Evolutionary conservation across 1,140 invertebrate species (phyloP).

Genomic region (Gryon sp.): DNA sequence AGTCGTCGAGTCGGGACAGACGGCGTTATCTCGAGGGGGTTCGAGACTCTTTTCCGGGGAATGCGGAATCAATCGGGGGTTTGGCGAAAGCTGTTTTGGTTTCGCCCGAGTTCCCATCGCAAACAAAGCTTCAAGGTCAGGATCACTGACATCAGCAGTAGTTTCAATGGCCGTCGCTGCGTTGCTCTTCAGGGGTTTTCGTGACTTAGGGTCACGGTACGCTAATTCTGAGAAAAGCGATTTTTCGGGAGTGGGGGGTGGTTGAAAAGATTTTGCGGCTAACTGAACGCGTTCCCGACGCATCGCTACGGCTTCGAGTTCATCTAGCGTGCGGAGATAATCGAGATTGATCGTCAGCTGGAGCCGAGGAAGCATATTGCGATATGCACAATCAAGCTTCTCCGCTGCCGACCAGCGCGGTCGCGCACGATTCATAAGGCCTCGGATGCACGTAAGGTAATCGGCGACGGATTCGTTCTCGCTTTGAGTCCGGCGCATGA

Average conservation of each 20-base stretch:
- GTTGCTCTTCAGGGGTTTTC: not conserved
- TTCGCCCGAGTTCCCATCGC: too few relatives aligned
- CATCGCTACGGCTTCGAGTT: not conserved
- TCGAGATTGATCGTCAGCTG: constrained; percentile 27
- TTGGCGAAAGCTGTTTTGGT: too few relatives aligned
- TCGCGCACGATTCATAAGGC: constrained; percentile 4
- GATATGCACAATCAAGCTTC: constrained; percentile 28
- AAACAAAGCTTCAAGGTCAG: too few relatives aligned
- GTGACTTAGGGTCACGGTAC: not conserved
- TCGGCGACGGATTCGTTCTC: too few relatives aligned
- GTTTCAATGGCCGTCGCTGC: too few relatives aligned
- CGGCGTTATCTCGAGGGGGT: too few relatives aligned
- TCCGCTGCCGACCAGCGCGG: constrained; percentile 24
- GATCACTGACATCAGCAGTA: too few relatives aligned
- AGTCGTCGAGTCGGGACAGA: too few relatives aligned
- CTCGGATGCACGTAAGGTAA: constrained; percentile 32
- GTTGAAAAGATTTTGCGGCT: not conserved
- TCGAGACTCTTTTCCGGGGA: too few relatives aligned
- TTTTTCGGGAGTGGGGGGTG: constrained; percentile 3
- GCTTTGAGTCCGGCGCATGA: constrained; percentile 30
- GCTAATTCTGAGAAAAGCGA: constrained; percentile 4
- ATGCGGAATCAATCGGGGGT: too few relatives aligned
- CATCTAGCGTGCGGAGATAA: not conserved
- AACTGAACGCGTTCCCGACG: not conserved
- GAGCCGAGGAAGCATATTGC: constrained; percentile 32